Evolutionary conservation across 2,797 vertebrate genomes (phyloP), one percentile per base, ranked within the genome.

Genomic region (Pipistrellus pipistrellus): DNA sequence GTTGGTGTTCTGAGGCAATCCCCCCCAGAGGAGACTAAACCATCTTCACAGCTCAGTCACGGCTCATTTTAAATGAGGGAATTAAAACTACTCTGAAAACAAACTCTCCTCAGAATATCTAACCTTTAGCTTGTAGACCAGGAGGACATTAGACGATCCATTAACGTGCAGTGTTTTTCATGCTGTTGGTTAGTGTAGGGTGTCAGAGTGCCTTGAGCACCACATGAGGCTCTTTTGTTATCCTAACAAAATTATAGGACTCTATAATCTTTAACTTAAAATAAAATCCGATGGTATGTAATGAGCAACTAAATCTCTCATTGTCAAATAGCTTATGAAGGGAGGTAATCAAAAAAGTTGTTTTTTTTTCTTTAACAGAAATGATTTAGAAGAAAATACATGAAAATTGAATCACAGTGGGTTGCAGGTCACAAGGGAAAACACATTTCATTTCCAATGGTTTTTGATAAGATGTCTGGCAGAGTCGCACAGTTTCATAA

Each of bases 391-490:
- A 90, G 90, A 92, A 91, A 88, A 86, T 12, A 72, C 32, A 53
- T 89, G 91, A 91, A 96, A 97, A 97, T 94, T 94, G 91, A 95
- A 88, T 97, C 91, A 94, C 69, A 93, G 88, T 95, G 90, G 71
- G 87, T 94, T 97, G 91, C 71, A 95, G 97, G 83, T 96, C 97
- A 95, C 85, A 95, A 94, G 94, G 95, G 97, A 97, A 97, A 88
- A 96, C 82, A 93, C 66, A 94, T 97, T 98, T 97, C 92, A 97
- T 97, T 97, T 98, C 87, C 90, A 94, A 88, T 91, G 96, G 84
- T 97, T 97, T 98, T 97, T 96, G 96, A 97, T 90, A 96, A 95
- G 96, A 97, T 97, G 88, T 96, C 94, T 98, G 98, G 96, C 97
- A 98, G 97, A 17, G 62, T 96, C 97, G 96, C 96, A 96, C 83